phyloP scores from a whole-genome alignment of 2,888 invertebrate genomes.

The Tupiocoris notatus region DNA sequence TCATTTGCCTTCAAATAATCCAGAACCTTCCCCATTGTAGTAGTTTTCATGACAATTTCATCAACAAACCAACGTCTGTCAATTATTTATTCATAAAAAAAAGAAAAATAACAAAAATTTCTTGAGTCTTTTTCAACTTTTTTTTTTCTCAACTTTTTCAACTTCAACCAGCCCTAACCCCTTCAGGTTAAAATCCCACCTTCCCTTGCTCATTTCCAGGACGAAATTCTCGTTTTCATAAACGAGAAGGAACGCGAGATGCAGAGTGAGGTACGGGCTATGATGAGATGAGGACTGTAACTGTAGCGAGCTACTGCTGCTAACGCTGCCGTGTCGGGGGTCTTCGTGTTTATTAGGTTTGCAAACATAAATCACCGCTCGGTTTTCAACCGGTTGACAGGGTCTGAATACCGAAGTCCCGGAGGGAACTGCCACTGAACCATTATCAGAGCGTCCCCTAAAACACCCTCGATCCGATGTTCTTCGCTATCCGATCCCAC shows the following conservation, averaged over 20 bases:
- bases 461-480: background rate
- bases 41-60: no score
- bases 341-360: conserved; percentile 42
- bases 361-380: conserved; percentile 43
- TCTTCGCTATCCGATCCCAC: conserved; percentile 27
- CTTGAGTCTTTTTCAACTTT: no score
- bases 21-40: no score
- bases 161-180: no score
- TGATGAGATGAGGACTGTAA: background rate
- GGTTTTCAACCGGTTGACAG: conserved; percentile 42
- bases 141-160: no score
- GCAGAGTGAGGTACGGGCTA: background rate
- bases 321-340: background rate
- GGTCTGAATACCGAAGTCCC: conserved; percentile 21
- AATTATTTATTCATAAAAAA: no score
- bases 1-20: no score
- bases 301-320: background rate
- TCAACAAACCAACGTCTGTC: no score
- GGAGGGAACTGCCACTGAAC: conserved; percentile 14
- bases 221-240: no score
- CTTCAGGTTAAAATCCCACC: conserved; percentile 36
- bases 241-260: background rate
- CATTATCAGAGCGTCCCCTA: conserved; percentile 9
- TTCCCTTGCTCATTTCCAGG: conserved; percentile 21
- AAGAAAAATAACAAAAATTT: no score